Base-by-base conservation (phyloP, 2,888 invertebrate genomes). In the Epistrophella euchroma region DNA sequence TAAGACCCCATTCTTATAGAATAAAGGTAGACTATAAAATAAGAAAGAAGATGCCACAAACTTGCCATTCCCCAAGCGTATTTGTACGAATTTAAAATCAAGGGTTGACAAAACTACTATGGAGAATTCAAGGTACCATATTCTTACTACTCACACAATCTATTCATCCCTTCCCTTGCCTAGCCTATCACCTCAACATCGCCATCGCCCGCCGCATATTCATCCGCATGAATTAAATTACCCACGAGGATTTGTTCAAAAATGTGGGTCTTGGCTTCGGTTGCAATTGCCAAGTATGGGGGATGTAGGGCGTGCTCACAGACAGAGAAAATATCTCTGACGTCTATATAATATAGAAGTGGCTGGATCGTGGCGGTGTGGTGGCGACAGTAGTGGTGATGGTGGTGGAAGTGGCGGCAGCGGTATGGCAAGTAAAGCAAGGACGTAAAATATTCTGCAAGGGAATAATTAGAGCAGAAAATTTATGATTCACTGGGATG, bases 381-480 rank as follows among this genome's bases (percentile, higher is more conserved):
- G 50, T 22, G 22, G 50, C 35, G 22, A 19, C 32, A 22, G n/a
- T n/a, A n/a, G 55, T 55, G 28, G 55, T 28, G 9, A 28, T 55
- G 32, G 56, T 35, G 55, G 10, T 56, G 56, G 56, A 32, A 32
- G 32, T 22, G 25, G 25, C 25, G 52, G 52, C 52, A 52, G 73
- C 77, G 55, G 55, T 55, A 64, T 45, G 55, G 19, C 25, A 68
- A 68, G 52, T 47, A 76, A 85, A 32, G 81, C 66, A 52, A 66
- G 86, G 82, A 86, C 82, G 19, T 19, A 47, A 43, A 71, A 71
- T 66, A 37, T 78, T 82, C 77, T 78, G 78, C 81, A 66, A 82
- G 82, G 47, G 86, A 86, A 82, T 86, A 86, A 86, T 86, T 82
- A 86, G 86, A 77, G 86, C 86, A 74, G 86, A 86, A 74, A 86